A percentile compares a stretch with the other conserved stretches of the same genome.
Evolutionary conservation across 2,113 vertebrate species (phyloP).

Genomic region (Cynoglossus semilaevis): DNA sequence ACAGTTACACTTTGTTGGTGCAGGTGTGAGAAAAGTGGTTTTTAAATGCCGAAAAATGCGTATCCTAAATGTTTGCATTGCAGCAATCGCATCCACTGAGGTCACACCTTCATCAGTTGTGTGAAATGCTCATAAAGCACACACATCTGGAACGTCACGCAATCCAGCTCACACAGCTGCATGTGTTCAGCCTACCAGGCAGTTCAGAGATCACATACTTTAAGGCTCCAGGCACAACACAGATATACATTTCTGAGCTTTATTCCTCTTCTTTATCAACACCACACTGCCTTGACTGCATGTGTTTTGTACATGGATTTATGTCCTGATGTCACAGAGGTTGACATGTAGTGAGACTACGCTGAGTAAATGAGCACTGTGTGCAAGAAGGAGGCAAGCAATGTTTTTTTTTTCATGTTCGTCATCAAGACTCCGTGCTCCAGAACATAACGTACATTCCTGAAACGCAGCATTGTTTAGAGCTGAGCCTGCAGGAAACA

Average conservation of each 20-base stretch:
- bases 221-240: constrained; percentile 10
- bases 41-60: not conserved
- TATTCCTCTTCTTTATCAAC: not conserved
- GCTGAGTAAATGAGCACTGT: not conserved
- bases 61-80: constrained; percentile 10
- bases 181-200: not conserved
- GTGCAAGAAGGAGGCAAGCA: not conserved
- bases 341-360: not conserved
- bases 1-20: not conserved
- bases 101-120: constrained; percentile 22
- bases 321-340: not conserved
- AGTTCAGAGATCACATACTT: constrained; percentile 12
- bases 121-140: constrained; percentile 24
- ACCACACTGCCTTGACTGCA: not conserved
- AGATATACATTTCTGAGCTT: not conserved
- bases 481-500: constrained; percentile 13
- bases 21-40: constrained; percentile 6
- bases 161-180: constrained; percentile 21
- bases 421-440: not conserved
- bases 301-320: not conserved
- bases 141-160: constrained; percentile 29
- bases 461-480: not conserved
- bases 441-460: constrained; percentile 5
- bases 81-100: constrained; percentile 2
- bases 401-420: not conserved